phyloP scores from a whole-genome alignment of 2,888 invertebrate genomes.

The Drosophila tripunctata region DNA sequence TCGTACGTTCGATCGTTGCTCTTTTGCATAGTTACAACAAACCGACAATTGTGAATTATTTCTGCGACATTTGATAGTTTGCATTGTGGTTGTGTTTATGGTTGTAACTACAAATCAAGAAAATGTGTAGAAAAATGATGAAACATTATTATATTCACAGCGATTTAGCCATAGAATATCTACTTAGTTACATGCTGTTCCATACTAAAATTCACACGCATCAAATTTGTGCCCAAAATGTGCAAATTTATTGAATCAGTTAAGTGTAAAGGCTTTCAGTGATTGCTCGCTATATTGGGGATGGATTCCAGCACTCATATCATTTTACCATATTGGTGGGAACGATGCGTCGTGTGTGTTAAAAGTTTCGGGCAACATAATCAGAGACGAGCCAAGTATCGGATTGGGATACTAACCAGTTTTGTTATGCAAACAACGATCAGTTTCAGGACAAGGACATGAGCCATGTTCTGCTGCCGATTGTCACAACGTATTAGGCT shows the following conservation, averaged over 20 bases:
- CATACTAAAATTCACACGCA: conserved; percentile 56
- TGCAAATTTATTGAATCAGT: conserved; percentile 67
- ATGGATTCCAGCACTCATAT: conserved; percentile 41
- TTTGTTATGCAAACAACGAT: conserved; percentile 25
- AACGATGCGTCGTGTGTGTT: conserved; percentile 78
- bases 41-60: conserved; percentile 68
- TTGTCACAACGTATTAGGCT: conserved; percentile 72
- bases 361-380: conserved; percentile 55
- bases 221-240: conserved; percentile 7
- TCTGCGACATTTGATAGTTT: conserved; percentile 68
- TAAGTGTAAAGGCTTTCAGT: conserved; percentile 81
- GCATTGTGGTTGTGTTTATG: conserved; percentile 66
- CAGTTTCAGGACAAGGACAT: conserved; percentile 73
- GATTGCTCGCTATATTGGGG: conserved; percentile 58
- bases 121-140: conserved; percentile 41
- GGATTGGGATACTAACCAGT: conserved; percentile 11
- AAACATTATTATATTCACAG: conserved; percentile 53
- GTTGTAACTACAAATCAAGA: conserved; percentile 38
- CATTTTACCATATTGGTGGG: conserved; percentile 75
- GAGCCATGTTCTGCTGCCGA: conserved; percentile 73
- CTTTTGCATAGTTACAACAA: conserved; percentile 59
- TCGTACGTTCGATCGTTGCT: conserved; percentile 66
- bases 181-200: neutral
- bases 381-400: conserved; percentile 47
- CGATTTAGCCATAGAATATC: conserved; percentile 11